Percentiles rank a stretch among this genome's conserved stretches.
phyloP scores from a whole-genome alignment of 2,888 invertebrate species.

The Tanypteryx hageni region DNA sequence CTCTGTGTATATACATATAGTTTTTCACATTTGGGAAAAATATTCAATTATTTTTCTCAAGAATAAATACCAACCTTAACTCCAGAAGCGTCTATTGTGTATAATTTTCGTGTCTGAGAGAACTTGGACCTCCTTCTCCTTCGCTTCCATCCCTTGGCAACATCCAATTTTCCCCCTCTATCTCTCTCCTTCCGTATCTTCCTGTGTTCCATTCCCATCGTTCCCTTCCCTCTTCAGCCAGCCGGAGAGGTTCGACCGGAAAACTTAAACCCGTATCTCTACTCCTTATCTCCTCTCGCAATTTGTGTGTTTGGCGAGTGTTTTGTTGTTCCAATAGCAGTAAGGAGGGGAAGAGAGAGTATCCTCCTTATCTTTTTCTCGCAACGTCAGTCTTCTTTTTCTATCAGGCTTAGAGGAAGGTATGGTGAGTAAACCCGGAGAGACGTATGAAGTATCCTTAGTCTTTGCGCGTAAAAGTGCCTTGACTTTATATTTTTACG shows the following conservation, averaged over 20 bases:
- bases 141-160: neutral
- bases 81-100: neutral
- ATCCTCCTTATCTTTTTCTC: neutral
- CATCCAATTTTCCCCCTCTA: neutral
- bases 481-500: neutral
- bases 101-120: neutral
- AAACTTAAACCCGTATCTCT: conserved; percentile 44
- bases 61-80: neutral
- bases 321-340: conserved; percentile 38
- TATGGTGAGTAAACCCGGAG: neutral
- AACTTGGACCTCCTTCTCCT: neutral
- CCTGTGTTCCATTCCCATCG: neutral
- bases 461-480: neutral
- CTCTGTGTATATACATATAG: neutral
- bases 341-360: neutral
- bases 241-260: conserved; percentile 31
- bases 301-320: conserved; percentile 54
- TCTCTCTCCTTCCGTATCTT: neutral
- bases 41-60: neutral
- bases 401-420: neutral
- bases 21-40: too few relatives aligned
- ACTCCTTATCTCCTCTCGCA: conserved; percentile 43
- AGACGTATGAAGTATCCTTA: neutral
- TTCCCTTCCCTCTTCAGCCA: neutral
- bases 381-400: neutral